A percentile compares a stretch with the other conserved stretches of the same genome.
Evolutionary conservation across 2,113 vertebrate species (phyloP).

Genomic region (Mobula hypostoma): DNA sequence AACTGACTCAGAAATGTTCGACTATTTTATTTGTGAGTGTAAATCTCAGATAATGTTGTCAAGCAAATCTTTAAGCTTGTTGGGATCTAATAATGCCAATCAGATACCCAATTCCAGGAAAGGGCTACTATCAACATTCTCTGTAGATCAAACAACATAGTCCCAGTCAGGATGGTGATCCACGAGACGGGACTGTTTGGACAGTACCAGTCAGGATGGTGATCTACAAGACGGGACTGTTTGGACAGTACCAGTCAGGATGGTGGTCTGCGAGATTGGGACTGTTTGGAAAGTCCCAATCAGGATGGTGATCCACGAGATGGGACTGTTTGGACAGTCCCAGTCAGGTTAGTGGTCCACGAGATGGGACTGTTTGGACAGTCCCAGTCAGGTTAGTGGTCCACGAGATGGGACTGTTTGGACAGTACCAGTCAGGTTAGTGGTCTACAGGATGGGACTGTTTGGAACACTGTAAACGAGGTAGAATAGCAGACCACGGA

Average conservation of each 20-base stretch:
- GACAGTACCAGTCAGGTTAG: neutral
- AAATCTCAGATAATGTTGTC: neutral
- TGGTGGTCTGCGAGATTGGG: too few relatives aligned
- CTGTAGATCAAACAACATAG: neutral
- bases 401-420: too few relatives aligned
- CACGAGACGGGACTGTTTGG: neutral
- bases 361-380: too few relatives aligned
- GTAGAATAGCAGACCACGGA: neutral
- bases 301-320: too few relatives aligned
- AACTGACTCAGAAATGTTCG: neutral
- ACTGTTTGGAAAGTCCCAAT: too few relatives aligned
- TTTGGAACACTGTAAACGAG: neutral
- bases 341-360: too few relatives aligned
- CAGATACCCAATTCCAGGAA: neutral
- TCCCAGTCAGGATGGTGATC: neutral
- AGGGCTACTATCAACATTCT: neutral
- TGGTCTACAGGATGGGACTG: neutral
- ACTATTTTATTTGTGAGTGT: neutral
- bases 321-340: too few relatives aligned
- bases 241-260: too few relatives aligned
- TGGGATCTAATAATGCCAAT: neutral
- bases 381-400: too few relatives aligned
- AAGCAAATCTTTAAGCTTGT: neutral
- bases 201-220: neutral
- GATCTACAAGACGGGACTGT: neutral